Evolutionary conservation across 2,797 vertebrate genomes (phyloP).

Genomic region (Platalea minor): DNA sequence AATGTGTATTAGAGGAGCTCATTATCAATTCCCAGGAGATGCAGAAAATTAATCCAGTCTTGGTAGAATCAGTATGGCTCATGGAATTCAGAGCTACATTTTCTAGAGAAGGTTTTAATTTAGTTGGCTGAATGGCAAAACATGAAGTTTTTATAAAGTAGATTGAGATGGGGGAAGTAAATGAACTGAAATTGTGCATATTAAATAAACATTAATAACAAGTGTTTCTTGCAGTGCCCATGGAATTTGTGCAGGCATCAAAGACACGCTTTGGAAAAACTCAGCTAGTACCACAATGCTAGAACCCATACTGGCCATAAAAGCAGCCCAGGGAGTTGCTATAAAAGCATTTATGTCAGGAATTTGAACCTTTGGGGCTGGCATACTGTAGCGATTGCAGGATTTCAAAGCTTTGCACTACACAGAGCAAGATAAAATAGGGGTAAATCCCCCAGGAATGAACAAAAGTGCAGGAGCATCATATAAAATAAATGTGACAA

Average conservation of each 20-base stretch:
- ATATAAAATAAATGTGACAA: neutral
- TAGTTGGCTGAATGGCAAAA: neutral
- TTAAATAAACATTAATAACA: conserved; percentile 7
- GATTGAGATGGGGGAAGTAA: neutral
- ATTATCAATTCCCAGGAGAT: neutral
- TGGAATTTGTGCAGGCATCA: neutral
- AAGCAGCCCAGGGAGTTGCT: neutral
- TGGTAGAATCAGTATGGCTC: neutral
- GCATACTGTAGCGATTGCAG: neutral
- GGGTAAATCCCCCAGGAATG: neutral
- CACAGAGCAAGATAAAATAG: neutral
- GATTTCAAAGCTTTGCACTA: neutral
- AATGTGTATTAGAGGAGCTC: neutral
- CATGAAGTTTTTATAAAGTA: neutral
- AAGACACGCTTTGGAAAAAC: neutral
- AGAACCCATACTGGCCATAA: neutral
- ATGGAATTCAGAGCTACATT: neutral
- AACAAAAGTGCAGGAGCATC: neutral
- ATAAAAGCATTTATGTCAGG: neutral
- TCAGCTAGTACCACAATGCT: neutral
- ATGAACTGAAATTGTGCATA: neutral
- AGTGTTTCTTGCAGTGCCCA: neutral
- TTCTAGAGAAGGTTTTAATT: neutral
- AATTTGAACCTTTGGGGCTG: neutral
- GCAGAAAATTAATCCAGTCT: neutral